A percentile compares a stretch with the other conserved stretches of the same genome.
These are phyloP conservation scores for Sminthurinus aureus DNA, from an alignment of 2,888 invertebrate species.

Conservation along the genomic window DNA sequence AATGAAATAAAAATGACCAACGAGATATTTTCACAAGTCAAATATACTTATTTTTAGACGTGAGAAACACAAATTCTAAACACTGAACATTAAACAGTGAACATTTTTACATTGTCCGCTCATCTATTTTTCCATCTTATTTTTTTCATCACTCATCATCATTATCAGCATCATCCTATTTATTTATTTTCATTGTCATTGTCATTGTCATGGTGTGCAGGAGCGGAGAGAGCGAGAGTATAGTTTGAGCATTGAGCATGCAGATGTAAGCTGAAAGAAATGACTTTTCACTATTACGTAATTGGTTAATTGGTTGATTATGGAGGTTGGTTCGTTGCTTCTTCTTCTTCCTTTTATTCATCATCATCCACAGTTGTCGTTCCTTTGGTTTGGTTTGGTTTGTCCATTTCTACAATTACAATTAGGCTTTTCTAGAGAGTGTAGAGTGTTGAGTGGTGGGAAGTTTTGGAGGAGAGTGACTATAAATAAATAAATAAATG, in stretches of 20 bases:
- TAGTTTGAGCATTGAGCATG: too few relatives aligned
- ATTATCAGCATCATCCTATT: neutral
- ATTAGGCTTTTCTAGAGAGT: neutral
- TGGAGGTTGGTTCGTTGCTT: neutral
- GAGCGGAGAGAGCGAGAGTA: too few relatives aligned
- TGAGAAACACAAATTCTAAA: too few relatives aligned
- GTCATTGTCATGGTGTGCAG: too few relatives aligned
- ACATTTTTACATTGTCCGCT: neutral
- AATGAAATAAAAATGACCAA: too few relatives aligned
- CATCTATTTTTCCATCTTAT: neutral
- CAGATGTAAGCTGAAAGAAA: neutral
- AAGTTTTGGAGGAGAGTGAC: neutral
- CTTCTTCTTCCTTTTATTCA: too few relatives aligned
- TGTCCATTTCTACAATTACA: neutral
- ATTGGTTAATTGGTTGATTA: conserved; percentile 26
- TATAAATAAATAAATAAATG: neutral
- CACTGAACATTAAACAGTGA: too few relatives aligned
- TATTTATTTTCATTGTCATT: too few relatives aligned
- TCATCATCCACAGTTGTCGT: too few relatives aligned
- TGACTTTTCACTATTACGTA: neutral
- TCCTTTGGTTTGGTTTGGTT: too few relatives aligned
- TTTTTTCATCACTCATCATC: neutral
- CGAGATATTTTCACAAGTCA: too few relatives aligned
- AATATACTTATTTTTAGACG: too few relatives aligned
- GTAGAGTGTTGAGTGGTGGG: neutral